Base-by-base conservation (phyloP, 2,888 invertebrate genomes). In the Drosophila putrida region DNA sequence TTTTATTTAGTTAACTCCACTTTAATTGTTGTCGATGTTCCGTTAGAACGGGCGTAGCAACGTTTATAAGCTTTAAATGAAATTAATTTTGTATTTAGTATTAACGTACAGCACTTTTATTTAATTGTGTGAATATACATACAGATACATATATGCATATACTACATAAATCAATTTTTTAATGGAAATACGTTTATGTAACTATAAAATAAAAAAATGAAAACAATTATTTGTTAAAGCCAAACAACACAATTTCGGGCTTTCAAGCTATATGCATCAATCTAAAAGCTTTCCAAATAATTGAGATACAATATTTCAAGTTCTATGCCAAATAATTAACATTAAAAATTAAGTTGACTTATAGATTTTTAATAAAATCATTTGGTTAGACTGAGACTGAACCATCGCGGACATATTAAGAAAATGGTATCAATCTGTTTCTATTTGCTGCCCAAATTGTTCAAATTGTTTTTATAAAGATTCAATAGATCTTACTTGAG, bases 21-120 rank as follows among this genome's bases (percentile, higher is more conserved):
- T 44, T 15, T 44, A 36, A 31, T 31, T 31, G 38, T 61, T 67
- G 44, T 51, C 33, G 44, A 58, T 63, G 43, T 49, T 38, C n/a
- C 63, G 68, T 59, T 66, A 43, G 13, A 54, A 55, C 43, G 55
- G 55, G 15, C 44, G 4, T n/a, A 13, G 39, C 64, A 75, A 61
- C 44, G 41, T 54, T 74, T 43, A 58, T 60, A 58, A 69, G 75
- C 75, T 78, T 60, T 64, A 78, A 58, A 39, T 54, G 41, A 41
- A 60, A 77, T 44, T 73, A 31, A 57, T 57, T 58, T 75, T 58
- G 68, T 74, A 54, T 74, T 68, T 57, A 57, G 55, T 63, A 49
- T 47, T 47, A 43, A 53, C 66, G 41, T 31, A 36, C 31, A 54
- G 25, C 31, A 55, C 31, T 43, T 57, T 49, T 64, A 43, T 63